These are phyloP conservation scores for Slavum lentiscoides DNA, from an alignment of 2,888 invertebrate species.

Conservation along the genomic window DNA sequence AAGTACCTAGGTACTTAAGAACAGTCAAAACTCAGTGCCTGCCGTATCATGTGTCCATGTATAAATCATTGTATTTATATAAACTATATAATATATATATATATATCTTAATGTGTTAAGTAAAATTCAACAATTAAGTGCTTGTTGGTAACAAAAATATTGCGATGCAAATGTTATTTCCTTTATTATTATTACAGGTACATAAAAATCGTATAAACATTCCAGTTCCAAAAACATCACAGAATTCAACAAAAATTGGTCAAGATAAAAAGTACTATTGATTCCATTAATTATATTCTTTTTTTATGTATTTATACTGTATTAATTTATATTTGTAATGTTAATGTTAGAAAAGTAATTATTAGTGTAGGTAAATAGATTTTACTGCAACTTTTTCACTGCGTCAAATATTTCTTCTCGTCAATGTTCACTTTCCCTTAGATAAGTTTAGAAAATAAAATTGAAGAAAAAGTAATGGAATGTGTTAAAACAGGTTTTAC, in stretches of 20 bases:
- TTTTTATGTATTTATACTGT: neutral
- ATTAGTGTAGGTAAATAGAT: neutral
- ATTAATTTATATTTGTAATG: neutral
- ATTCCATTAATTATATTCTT: neutral
- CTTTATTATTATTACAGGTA: conserved; percentile 1
- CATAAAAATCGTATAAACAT: neutral
- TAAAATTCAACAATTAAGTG: no score
- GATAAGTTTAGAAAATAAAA: neutral
- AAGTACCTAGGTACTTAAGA: no score
- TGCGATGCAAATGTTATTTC: neutral
- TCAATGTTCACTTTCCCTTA: no score
- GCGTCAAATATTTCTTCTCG: no score
- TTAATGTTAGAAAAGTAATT: neutral
- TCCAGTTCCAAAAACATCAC: neutral
- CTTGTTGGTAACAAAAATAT: no score
- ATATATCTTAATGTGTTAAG: no score
- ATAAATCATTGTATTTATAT: no score
- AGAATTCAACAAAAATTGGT: neutral
- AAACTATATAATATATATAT: no score
- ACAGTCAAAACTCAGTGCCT: no score
- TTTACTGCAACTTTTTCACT: no score
- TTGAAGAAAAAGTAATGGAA: neutral
- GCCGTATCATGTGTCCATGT: no score
- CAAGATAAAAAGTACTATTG: conserved; percentile 14
- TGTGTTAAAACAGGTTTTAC: neutral